Base-by-base conservation (phyloP, 2,888 invertebrate genomes). In the Xestia sexstrigata region DNA sequence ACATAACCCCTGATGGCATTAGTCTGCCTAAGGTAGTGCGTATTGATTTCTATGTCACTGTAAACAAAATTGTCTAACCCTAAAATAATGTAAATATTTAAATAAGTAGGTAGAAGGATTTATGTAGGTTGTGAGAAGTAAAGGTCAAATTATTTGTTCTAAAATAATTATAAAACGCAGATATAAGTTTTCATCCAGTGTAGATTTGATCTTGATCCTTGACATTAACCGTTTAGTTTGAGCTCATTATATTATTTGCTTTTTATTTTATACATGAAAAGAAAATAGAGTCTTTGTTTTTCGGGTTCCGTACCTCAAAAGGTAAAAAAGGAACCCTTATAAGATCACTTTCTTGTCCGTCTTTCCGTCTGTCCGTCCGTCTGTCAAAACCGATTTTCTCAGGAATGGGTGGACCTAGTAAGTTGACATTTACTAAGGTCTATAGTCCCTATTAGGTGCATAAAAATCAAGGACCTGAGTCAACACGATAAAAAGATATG, bases 121-220 rank as follows among this genome's bases (percentile, higher is more conserved):
- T 35, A 35, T 2, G 35, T 35, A 35, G 35, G 35, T 52, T 70
- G 70, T 62, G 42, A 42, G 30, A 60, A 66, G 49, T 45, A 82
- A 78, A 80, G 72, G 74, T 68, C 76, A 75, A 69, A 72, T 2
- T 65, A 49, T 77, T 76, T 60, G 39, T 52, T 60, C 15, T 63
- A 15, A 71, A 67, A 73, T 74, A 45, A 62, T 69, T 49, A 70
- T 52, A 42, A 67, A 30, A 70, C 4, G 30, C 35, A 70, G n/a
- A 70, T 62, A 49, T 71, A 60, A 45, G 55, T 63, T 71, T 49
- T 55, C 15, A 49, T 74, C 17, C 62, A 67, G 76, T 49, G 49
- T 81, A 73, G 67, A 68, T 70, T 71, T 76, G 11, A 78, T 65
- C 69, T 71, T 76, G 11, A 78, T 65, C 69, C 73, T 71, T 82